A percentile compares a stretch with the other conserved stretches of the same genome.
These are phyloP conservation scores for Sebastes fasciatus DNA, from an alignment of 2,113 vertebrate species.

Conservation along the genomic window DNA sequence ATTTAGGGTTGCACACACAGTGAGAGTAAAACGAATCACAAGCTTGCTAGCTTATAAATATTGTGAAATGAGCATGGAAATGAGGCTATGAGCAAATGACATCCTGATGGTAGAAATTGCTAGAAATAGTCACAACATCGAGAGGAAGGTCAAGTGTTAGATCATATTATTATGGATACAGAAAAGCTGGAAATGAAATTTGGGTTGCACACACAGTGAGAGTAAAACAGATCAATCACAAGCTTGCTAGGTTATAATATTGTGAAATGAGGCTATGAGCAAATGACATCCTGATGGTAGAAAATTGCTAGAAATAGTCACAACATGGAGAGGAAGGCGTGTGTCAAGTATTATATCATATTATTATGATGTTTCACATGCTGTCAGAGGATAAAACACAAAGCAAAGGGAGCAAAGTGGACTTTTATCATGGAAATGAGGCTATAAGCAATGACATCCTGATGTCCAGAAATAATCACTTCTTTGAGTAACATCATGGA, in stretches of 20 bases:
- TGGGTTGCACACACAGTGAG: constrained; percentile 15
- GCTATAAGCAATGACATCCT: too few species aligned
- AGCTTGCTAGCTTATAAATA: constrained; percentile 23
- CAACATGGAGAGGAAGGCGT: neutral
- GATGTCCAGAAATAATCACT: too few species aligned
- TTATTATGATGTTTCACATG: neutral
- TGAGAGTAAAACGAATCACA: neutral
- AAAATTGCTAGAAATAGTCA: constrained; percentile 54
- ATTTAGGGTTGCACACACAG: constrained; percentile 48
- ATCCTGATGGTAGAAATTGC: constrained; percentile 37
- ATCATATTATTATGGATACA: constrained; percentile 3
- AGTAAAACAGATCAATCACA: neutral
- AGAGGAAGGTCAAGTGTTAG: too few species aligned
- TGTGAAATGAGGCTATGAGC: constrained; percentile 38
- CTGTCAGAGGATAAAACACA: neutral
- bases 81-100: constrained; percentile 41
- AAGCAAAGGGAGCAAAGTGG: neutral
- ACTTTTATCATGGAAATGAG: too few species aligned
- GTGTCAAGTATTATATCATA: neutral
- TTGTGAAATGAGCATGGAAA: constrained; percentile 46
- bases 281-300: constrained; percentile 37
- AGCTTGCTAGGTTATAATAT: constrained; percentile 25
- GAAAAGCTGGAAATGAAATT: constrained; percentile 62
- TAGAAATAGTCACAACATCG: constrained; percentile 30
- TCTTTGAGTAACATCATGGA: too few species aligned